phyloP scores from a whole-genome alignment of 2,113 vertebrate genomes.

The Anolis sagrei region DNA sequence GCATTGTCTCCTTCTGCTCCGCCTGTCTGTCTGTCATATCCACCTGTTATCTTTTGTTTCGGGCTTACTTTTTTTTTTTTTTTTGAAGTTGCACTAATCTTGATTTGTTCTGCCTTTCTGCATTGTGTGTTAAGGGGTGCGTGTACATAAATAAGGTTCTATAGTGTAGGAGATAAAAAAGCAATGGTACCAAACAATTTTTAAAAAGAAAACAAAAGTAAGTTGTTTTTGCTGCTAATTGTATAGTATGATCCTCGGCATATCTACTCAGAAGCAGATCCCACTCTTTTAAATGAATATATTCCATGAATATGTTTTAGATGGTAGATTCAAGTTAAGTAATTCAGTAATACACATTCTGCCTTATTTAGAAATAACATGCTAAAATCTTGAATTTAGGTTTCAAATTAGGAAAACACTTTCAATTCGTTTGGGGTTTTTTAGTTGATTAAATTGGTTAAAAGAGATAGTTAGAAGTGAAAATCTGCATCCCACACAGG shows the following conservation, averaged over 20 bases:
- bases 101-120: conserved; percentile 25
- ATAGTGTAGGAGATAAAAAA: background rate
- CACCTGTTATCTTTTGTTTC: conserved; percentile 45
- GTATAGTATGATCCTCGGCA: background rate
- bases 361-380: background rate
- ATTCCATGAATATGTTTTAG: background rate
- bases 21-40: conserved; percentile 31
- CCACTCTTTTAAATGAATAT: background rate
- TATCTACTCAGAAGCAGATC: background rate
- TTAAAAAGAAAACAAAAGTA: background rate
- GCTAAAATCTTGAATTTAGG: background rate
- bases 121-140: too few relatives aligned
- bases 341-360: background rate
- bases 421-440: background rate
- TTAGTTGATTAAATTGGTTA: background rate
- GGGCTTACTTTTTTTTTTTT: conserved; percentile 12
- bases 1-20: conserved; percentile 29
- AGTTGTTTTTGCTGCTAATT: background rate
- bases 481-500: background rate
- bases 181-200: background rate
- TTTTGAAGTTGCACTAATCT: conserved; percentile 22
- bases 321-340: background rate
- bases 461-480: background rate
- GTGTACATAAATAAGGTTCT: background rate
- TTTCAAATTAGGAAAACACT: background rate